Evolutionary conservation across 1,140 invertebrate species (phyloP).

Genomic region (Sitophilus oryzae): DNA sequence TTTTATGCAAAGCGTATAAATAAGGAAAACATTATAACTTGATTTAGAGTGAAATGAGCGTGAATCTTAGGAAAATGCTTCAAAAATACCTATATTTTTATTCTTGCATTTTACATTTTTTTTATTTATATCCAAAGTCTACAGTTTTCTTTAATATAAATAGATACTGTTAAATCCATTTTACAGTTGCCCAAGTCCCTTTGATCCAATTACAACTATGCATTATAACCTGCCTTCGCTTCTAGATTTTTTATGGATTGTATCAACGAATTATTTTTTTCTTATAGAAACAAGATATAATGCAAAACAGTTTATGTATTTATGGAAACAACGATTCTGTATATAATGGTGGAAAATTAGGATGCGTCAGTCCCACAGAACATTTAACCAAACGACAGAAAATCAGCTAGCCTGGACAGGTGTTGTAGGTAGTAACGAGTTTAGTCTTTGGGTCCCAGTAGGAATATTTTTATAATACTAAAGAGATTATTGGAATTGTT

Average conservation of each 20-base stretch:
- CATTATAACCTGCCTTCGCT: too few relatives aligned
- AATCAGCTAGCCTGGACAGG: slow-evolving; percentile 41
- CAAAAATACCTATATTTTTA: too few relatives aligned
- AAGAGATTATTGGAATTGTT: background rate
- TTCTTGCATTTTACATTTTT: too few relatives aligned
- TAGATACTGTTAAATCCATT: too few relatives aligned
- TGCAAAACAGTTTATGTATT: slow-evolving; percentile 38
- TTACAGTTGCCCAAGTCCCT: too few relatives aligned
- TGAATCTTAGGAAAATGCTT: too few relatives aligned
- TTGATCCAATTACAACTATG: too few relatives aligned
- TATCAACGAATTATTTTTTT: background rate
- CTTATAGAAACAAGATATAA: slow-evolving; percentile 40
- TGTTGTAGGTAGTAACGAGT: slow-evolving; percentile 7
- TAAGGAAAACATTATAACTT: too few relatives aligned
- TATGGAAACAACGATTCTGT: slow-evolving; percentile 33
- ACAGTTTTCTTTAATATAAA: too few relatives aligned
- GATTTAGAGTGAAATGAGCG: too few relatives aligned
- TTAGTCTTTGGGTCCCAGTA: slow-evolving; percentile 14
- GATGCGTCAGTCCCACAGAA: slow-evolving; percentile 40
- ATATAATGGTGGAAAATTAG: slow-evolving; percentile 38
- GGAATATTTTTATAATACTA: background rate
- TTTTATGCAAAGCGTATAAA: too few relatives aligned
- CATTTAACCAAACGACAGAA: slow-evolving; percentile 39
- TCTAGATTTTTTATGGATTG: background rate
- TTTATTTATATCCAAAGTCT: too few relatives aligned